Percentiles rank a stretch among this genome's conserved stretches.
phyloP scores from a whole-genome alignment of 2,888 invertebrate species.

The Ditula angustiorana region DNA sequence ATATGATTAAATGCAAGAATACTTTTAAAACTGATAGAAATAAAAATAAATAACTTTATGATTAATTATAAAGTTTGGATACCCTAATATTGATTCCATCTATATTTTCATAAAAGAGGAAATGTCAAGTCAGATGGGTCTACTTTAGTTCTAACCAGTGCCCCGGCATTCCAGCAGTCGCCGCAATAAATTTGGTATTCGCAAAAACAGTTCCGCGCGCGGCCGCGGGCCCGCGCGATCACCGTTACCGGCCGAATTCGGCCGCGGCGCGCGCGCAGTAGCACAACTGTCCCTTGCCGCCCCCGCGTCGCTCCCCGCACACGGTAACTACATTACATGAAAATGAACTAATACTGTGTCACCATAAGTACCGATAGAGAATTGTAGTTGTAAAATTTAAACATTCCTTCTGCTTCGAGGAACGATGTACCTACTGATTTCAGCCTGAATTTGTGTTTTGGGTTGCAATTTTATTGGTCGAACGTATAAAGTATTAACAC shows the following conservation, averaged over 20 bases:
- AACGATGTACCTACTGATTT: too few species aligned
- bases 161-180: slow-evolving; percentile 7
- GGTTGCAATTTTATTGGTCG: too few species aligned
- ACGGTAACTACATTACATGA: not conserved
- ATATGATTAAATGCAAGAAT: too few species aligned
- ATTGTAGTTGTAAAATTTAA: too few species aligned
- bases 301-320: not conserved
- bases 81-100: not conserved
- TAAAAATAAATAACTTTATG: too few species aligned
- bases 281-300: not conserved
- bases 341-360: too few species aligned
- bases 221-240: slow-evolving; percentile 1
- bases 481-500: too few species aligned
- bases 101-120: not conserved
- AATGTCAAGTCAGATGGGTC: not conserved
- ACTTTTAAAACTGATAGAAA: too few species aligned
- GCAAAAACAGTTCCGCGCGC: slow-evolving; percentile 13
- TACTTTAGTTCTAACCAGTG: slow-evolving; percentile 2
- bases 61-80: not conserved
- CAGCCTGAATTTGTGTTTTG: too few species aligned
- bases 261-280: slow-evolving; percentile 4
- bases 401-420: too few species aligned
- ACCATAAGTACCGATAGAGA: too few species aligned
- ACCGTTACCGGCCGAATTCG: slow-evolving; percentile 19
- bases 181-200: slow-evolving; percentile 15